Conservation (phyloP, 2,888 invertebrate species). For the Lypha dubia region DNA sequence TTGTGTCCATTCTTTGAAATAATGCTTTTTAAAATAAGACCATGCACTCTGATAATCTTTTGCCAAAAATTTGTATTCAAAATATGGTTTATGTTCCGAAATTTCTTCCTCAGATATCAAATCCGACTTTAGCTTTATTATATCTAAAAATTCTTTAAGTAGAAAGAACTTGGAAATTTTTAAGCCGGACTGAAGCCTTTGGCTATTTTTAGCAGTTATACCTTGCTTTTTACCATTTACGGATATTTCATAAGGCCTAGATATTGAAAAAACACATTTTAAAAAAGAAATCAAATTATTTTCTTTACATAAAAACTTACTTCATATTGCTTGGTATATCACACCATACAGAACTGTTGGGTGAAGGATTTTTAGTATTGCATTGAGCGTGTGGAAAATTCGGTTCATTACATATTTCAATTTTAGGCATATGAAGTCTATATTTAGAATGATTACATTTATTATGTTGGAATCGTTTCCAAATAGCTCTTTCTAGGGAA, state of each 20-base stretch:
- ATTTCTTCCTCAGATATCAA: constrained; percentile 66
- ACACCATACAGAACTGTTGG: constrained; percentile 87
- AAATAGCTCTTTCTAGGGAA: constrained; percentile 85
- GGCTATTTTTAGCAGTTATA: constrained; percentile 87
- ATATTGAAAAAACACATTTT: constrained; percentile 70
- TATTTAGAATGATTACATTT: constrained; percentile 72
- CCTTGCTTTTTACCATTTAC: constrained; percentile 92
- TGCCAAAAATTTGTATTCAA: constrained; percentile 76
- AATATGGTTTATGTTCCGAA: constrained; percentile 74
- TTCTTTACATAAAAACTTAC: constrained; percentile 60
- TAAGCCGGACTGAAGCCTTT: constrained; percentile 83
- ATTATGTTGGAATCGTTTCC: constrained; percentile 81
- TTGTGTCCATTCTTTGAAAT: constrained; percentile 85
- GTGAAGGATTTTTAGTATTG: constrained; percentile 84
- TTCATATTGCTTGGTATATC: constrained; percentile 83
- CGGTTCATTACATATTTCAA: constrained; percentile 72
- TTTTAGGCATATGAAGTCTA: constrained; percentile 76
- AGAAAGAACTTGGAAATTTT: constrained; percentile 85
- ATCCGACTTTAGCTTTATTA: constrained; percentile 80
- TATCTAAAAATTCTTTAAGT: constrained; percentile 84
- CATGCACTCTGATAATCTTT: constrained; percentile 82
- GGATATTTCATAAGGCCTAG: constrained; percentile 88
- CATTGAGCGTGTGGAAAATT: constrained; percentile 83
- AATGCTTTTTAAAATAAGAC: constrained; percentile 83
- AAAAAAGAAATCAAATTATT: constrained; percentile 2